A percentile compares a stretch with the other conserved stretches of the same genome.
phyloP scores from a whole-genome alignment of 2,113 vertebrate species.

The Lepus europaeus region DNA sequence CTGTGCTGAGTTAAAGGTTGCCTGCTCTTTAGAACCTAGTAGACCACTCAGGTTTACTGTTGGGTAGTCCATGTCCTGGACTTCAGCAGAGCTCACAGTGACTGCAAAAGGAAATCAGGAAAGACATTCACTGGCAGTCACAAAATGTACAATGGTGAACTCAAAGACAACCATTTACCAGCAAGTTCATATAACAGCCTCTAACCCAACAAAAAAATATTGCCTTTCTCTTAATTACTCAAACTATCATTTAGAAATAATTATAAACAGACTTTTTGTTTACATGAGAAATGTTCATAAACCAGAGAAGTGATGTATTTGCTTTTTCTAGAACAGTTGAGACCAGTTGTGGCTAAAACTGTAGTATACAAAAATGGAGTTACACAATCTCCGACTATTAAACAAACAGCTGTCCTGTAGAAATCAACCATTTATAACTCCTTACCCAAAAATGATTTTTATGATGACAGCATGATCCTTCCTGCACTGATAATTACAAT shows the following conservation, averaged over 20 bases:
- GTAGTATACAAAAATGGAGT: neutral
- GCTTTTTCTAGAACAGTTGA: neutral
- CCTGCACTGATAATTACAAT: neutral
- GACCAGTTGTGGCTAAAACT: neutral
- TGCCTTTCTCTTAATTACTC: neutral
- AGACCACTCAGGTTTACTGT: neutral
- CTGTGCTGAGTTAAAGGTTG: neutral
- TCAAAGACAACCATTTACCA: neutral
- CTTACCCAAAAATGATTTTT: neutral
- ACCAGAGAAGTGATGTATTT: neutral
- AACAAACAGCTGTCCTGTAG: neutral
- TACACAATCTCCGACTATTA: neutral
- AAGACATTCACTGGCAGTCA: neutral
- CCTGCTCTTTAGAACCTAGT: neutral
- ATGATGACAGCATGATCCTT: neutral
- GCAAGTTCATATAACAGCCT: neutral
- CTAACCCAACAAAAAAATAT: neutral
- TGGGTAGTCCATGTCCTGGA: neutral
- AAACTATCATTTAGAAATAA: conserved; percentile 43
- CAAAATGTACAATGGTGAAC: neutral
- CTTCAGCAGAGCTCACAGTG: neutral
- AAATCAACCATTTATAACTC: neutral
- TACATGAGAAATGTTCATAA: neutral
- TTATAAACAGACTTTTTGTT: conserved; percentile 27
- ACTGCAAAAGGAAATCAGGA: neutral